Percentiles rank a stretch among this genome's conserved stretches.
These are phyloP conservation scores for Phalacrocorax brasilianus DNA, from an alignment of 2,113 vertebrate genomes.

Conservation along the genomic window DNA sequence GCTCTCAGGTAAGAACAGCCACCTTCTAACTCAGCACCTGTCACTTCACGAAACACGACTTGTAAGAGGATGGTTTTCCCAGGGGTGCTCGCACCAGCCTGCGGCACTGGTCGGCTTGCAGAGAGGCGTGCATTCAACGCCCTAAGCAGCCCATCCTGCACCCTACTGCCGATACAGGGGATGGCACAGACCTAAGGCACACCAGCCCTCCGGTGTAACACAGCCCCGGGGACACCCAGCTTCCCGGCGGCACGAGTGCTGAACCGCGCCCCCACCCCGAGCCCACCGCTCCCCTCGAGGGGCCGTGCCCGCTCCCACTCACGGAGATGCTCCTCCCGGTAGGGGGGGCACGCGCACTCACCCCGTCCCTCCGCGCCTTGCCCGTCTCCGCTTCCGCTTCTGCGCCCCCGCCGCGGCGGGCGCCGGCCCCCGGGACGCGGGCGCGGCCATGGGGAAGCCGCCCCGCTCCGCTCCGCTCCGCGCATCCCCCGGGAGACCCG, in stretches of 20 bases:
- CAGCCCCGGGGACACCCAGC: fast-evolving
- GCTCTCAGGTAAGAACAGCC: background rate
- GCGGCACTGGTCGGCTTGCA: background rate
- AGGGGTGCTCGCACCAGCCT: background rate
- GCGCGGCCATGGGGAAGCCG: no score
- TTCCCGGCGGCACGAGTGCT: background rate
- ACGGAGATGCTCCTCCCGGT: background rate
- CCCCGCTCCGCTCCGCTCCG: no score
- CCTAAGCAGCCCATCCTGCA: background rate
- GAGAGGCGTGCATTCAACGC: fast-evolving
- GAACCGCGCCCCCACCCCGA: background rate
- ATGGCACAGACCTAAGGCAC: background rate
- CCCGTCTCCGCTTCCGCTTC: no score
- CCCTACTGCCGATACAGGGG: background rate
- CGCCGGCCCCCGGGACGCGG: no score
- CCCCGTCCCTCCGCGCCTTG: background rate
- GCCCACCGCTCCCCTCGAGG: background rate
- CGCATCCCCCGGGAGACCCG: no score
- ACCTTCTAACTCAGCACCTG: background rate
- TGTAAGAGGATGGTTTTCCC: background rate
- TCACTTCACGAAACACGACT: background rate
- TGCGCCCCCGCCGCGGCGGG: background rate
- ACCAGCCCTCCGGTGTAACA: no score
- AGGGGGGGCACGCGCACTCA: background rate
- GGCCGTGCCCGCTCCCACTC: background rate